These are phyloP conservation scores for Anguilla pacifica DNA, from an alignment of 2,797 vertebrate genomes.

Conservation along the genomic window DNA sequence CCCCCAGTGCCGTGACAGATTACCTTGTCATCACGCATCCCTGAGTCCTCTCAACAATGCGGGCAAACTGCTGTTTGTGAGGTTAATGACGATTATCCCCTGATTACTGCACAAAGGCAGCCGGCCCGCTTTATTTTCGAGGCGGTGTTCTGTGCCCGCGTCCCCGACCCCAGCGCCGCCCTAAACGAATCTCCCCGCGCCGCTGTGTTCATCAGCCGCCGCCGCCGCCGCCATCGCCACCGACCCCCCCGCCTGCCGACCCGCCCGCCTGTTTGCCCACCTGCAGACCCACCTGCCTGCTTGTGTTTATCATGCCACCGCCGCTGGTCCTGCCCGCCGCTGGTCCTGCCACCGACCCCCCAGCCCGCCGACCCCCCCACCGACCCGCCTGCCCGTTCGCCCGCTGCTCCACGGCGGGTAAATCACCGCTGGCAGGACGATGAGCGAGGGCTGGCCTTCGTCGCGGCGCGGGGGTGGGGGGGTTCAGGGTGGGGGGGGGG, in stretches of 20 bases:
- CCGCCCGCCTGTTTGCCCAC: no score
- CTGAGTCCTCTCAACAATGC: conserved; percentile 98
- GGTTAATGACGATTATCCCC: conserved; percentile 99
- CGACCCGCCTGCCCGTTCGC: conserved; percentile 30
- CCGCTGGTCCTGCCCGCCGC: conserved; percentile 33
- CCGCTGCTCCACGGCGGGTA: conserved; percentile 44
- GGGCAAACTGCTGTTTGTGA: conserved; percentile 98
- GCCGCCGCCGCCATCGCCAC: conserved; percentile 51
- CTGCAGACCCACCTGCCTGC: conserved; percentile 15
- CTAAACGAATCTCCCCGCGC: conserved; percentile 63
- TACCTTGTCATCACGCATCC: conserved; percentile 99
- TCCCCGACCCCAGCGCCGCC: conserved; percentile 71
- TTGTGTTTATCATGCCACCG: no score
- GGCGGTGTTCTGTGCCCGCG: conserved; percentile 82
- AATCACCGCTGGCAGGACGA: conserved; percentile 79
- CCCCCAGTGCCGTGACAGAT: conserved; percentile 98
- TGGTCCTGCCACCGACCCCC: conserved; percentile 53
- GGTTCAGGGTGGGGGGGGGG: no score
- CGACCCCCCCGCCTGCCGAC: conserved; percentile 13
- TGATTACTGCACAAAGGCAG: conserved; percentile 96
- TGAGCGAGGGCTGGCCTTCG: conserved; percentile 85
- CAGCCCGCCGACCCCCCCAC: neutral
- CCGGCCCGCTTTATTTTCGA: conserved; percentile 91
- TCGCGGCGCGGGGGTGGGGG: conserved; percentile 72
- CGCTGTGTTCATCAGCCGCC: conserved; percentile 68